Evolutionary conservation across 1,140 invertebrate genomes (phyloP), one percentile per base, ranked within the genome.

Genomic region (Lysiphlebus fabarum): DNA sequence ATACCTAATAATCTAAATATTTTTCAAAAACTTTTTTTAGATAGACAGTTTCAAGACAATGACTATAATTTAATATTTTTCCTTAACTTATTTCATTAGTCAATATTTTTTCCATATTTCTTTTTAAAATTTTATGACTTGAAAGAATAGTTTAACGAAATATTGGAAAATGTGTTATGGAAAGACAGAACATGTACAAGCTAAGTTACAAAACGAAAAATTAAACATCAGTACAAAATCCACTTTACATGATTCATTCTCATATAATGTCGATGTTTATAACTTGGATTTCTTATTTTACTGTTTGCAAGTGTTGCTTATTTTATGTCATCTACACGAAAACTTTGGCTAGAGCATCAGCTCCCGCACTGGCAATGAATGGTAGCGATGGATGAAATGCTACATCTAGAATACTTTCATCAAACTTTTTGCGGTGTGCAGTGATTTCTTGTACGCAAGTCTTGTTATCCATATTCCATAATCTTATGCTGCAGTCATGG

Each of bases 371-470:
- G 59, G 96, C 98, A 74, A 99, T 99, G 79, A 95, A 98, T 60
- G 96, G 94, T 81, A 95, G 92, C 65, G 94, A 90, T 68, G 97
- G 95, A 85, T 99, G 97, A 85, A 99, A 99, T 71, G 96, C 96
- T 61, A 99, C 97, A 79, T 98, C 95, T 73, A 98, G 88, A 81
- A 99, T 99, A 73, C 95, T 94, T 82, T 99, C 96, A 79, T 99
- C 96, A 83, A 98, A 98, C 82, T 99, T 99, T 81, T 99, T 99
- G 63, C 96, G 87, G 83, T 99, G 98, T 63, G 96, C 95, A 44
- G 97, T 98, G 72, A 99, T 99, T 81, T 99, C 97, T 82, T 99
- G 96, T 66, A 99, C 93, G 84, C 96, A 98, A 55, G 94, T 96
- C 80, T 96, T 96, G 82, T 92, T 97, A 81, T 99, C 96, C 80